phyloP scores from a whole-genome alignment of 1,140 invertebrate species.

The Nephila pilipes region DNA sequence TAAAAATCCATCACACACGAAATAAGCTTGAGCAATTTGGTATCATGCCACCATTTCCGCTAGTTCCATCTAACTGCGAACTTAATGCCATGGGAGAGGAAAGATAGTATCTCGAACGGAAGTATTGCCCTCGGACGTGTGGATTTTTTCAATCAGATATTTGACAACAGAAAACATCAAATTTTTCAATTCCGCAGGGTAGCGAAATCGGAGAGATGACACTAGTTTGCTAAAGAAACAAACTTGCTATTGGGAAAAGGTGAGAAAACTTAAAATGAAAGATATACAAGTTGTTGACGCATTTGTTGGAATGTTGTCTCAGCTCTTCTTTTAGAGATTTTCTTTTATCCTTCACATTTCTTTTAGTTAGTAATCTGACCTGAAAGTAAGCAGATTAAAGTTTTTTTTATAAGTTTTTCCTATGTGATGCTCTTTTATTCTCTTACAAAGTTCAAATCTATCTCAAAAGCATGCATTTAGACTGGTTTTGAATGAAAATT shows the following conservation, averaged over 20 bases:
- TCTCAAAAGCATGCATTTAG: no score
- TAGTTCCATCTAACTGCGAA: constrained; percentile 47
- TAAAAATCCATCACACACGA: constrained; percentile 4
- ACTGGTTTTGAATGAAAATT: no score
- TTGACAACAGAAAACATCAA: constrained; percentile 71
- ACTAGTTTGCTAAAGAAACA: constrained; percentile 57
- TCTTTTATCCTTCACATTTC: not conserved
- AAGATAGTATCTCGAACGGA: constrained; percentile 55
- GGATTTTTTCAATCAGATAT: constrained; percentile 70
- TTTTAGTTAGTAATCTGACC: not conserved
- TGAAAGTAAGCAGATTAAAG: no score
- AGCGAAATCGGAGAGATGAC: constrained; percentile 58
- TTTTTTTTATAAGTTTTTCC: no score
- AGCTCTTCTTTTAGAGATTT: not conserved
- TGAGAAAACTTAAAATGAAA: not conserved
- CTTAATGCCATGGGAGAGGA: constrained; percentile 43
- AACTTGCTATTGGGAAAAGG: constrained; percentile 17
- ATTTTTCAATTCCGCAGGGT: constrained; percentile 63
- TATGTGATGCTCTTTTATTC: no score
- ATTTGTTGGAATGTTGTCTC: not conserved
- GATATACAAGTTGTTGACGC: constrained; percentile 12
- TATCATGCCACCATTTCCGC: constrained; percentile 37
- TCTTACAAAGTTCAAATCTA: no score
- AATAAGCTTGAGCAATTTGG: constrained; percentile 54
- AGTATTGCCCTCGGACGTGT: constrained; percentile 65